Percentiles rank a stretch among this genome's conserved stretches.
phyloP scores from a whole-genome alignment of 2,888 invertebrate species.

The Chrysolina haemoptera region DNA sequence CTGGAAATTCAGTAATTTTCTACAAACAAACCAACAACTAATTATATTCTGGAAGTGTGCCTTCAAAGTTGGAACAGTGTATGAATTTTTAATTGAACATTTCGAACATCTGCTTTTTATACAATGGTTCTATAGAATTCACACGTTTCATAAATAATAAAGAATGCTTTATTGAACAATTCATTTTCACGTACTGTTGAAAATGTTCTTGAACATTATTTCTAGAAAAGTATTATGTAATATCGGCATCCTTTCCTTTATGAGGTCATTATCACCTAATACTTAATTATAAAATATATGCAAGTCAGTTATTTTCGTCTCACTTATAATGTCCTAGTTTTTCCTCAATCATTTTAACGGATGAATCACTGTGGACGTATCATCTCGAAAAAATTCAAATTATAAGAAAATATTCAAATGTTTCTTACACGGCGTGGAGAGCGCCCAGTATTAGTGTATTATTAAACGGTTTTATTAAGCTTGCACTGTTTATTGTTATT shows the following conservation, averaged over 20 bases:
- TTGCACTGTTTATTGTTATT: too few species aligned
- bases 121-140: slow-evolving; percentile 21
- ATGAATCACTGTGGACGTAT: too few species aligned
- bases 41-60: slow-evolving; percentile 23
- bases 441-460: too few species aligned
- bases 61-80: slow-evolving; percentile 10
- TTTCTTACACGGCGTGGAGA: too few species aligned
- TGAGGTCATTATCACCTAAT: slow-evolving; percentile 7
- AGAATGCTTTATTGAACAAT: slow-evolving; percentile 12
- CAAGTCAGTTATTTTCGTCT: not conserved
- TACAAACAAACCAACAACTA: slow-evolving; percentile 5
- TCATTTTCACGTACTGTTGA: slow-evolving; percentile 28
- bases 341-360: too few species aligned
- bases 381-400: too few species aligned
- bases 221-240: not conserved
- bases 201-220: slow-evolving; percentile 4
- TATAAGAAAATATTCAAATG: too few species aligned
- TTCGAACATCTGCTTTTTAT: slow-evolving; percentile 26
- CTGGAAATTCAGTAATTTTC: not conserved
- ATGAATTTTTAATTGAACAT: slow-evolving; percentile 27
- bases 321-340: not conserved
- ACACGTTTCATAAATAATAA: slow-evolving; percentile 16
- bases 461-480: too few species aligned
- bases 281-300: not conserved
- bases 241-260: slow-evolving; percentile 9